phyloP scores from a whole-genome alignment of 30 jellyfish, hydroid and myxozoan species.

The Turritopsis dohrnii region DNA sequence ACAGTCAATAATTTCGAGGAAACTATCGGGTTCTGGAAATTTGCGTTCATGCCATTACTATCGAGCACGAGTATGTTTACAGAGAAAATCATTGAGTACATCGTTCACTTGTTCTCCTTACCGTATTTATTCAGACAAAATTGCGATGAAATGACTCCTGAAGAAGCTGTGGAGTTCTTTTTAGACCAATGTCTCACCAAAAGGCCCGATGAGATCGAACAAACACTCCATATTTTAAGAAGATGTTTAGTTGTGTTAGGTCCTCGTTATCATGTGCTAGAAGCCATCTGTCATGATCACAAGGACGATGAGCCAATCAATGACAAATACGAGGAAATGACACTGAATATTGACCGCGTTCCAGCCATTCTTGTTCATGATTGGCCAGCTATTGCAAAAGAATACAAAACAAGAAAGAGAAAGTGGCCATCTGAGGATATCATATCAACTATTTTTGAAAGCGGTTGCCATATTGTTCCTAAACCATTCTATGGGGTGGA shows the following conservation, averaged over 20 bases:
- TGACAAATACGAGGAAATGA: not conserved
- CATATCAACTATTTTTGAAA: not conserved
- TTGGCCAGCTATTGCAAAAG: not conserved
- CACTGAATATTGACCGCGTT: constrained; percentile 21
- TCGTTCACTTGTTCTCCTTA: not conserved
- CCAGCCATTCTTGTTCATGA: constrained; percentile 8
- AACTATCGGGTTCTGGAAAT: not conserved
- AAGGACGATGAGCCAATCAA: not conserved
- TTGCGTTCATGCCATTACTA: not conserved
- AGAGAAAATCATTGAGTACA: not conserved
- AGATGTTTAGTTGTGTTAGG: not conserved
- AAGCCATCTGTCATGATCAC: constrained; percentile 15
- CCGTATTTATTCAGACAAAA: not conserved
- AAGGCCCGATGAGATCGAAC: not conserved
- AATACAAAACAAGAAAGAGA: constrained; percentile 5
- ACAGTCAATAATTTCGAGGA: not conserved
- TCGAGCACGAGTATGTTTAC: not conserved
- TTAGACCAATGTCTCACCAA: not conserved
- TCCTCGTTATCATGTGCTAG: not conserved
- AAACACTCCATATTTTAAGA: not conserved
- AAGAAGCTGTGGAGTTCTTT: not conserved
- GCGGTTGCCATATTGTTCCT: constrained; percentile 16
- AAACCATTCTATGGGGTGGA: constrained; percentile 11
- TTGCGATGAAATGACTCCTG: not conserved
- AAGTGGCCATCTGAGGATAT: constrained; percentile 4